Evolutionary conservation across 2,888 invertebrate species (phyloP), one percentile per base, ranked within the genome.

Genomic region (Conistra vaccinii): DNA sequence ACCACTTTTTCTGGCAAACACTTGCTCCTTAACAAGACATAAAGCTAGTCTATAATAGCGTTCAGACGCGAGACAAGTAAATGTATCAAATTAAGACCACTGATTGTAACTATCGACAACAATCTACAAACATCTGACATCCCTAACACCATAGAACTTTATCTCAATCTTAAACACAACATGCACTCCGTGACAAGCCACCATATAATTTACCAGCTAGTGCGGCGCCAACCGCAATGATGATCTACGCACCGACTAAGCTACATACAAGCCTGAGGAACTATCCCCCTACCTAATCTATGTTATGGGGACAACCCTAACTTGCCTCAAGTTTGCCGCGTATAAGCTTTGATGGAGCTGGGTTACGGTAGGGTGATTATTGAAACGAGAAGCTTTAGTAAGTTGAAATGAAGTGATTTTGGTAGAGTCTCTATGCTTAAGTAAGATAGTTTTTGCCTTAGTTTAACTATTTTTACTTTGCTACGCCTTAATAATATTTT

Each of bases 201-300:
- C 76, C 62, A 72, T 77, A 82, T 86, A 84, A 85, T 84, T 82
- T 85, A 80, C 62, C 51, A 55, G 76, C 77, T 68, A 67, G 71
- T 75, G 75, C 60, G 73, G 69, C 65, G 69, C 69, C 70, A 61
- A 85, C 82, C 86, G 45, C 87, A 85, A 81, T 62, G 81, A 86
- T 87, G 77, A 87, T 76, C 70, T 81, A 86, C 79, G 62, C 73
- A 72, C 55, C 62, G 73, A 69, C 61, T 75, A 66, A 78, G 71
- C 78, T 74, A 48, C 69, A 74, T 62, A 80, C 60, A 68, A 69
- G 65, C 67, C 60, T 73, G 53, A 42, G 76, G 58, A 73, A 69
- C 60, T 68, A 72, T 71, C 72, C 82, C 72, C 82, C 72, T 53
- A 71, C 42, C 42, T 76, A 66, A 85, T 76, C 79, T 79, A 61